These are phyloP conservation scores for Zingel zingel DNA, from an alignment of 2,113 vertebrate species.

Conservation along the genomic window DNA sequence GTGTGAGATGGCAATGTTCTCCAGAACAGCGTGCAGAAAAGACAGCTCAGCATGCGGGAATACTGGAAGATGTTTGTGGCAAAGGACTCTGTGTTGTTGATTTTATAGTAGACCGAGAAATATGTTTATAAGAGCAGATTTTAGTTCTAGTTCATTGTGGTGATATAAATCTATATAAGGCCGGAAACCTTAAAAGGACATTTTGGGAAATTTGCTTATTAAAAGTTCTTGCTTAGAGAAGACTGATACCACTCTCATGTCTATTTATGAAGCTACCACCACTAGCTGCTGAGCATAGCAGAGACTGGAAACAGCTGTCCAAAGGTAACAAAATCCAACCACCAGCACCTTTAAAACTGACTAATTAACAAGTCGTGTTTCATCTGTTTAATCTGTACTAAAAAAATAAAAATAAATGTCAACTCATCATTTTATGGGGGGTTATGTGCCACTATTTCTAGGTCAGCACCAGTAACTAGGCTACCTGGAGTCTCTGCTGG, in stretches of 20 bases:
- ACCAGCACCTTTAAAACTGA: background rate
- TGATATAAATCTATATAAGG: background rate
- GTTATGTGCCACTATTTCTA: background rate
- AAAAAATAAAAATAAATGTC: too few relatives aligned
- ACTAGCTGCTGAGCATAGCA: background rate
- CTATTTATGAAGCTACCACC: background rate
- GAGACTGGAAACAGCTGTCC: background rate
- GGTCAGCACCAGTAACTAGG: background rate
- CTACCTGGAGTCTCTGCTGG: background rate
- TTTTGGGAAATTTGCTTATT: background rate
- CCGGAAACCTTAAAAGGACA: background rate
- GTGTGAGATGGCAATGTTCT: slow-evolving; percentile 75
- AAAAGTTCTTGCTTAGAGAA: background rate
- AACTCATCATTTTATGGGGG: background rate
- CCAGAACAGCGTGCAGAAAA: slow-evolving; percentile 70
- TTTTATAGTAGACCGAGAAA: slow-evolving; percentile 38
- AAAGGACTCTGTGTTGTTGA: slow-evolving; percentile 61
- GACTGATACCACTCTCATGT: background rate
- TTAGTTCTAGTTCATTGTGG: slow-evolving; percentile 22
- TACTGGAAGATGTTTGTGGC: slow-evolving; percentile 75
- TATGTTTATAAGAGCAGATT: slow-evolving; percentile 52
- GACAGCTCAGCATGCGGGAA: slow-evolving; percentile 74
- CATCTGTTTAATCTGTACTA: background rate
- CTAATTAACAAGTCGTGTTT: background rate
- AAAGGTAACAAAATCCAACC: background rate